phyloP scores from a whole-genome alignment of 2,888 invertebrate genomes.

The Pimpla rufipes region DNA sequence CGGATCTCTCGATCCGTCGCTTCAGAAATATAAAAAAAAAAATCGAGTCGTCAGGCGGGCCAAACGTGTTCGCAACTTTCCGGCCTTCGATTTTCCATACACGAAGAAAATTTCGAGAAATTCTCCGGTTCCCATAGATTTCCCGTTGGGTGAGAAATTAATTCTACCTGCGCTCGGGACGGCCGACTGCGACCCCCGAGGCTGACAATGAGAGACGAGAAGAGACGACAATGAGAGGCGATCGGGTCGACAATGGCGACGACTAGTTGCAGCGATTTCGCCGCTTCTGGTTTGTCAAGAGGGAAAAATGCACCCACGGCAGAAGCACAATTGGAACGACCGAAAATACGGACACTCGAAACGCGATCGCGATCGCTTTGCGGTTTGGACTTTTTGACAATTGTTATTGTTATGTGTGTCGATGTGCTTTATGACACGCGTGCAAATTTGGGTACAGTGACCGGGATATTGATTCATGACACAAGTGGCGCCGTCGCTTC shows the following conservation, averaged over 20 bases:
- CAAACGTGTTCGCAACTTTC: constrained; percentile 17
- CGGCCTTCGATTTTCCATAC: background rate
- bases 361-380: constrained; percentile 22
- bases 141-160: constrained; percentile 68
- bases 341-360: background rate
- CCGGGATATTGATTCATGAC: too few species aligned
- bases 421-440: too few species aligned
- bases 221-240: constrained; percentile 11
- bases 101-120: background rate
- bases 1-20: constrained; percentile 12
- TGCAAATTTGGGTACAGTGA: too few species aligned
- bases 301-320: background rate
- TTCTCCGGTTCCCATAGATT: background rate
- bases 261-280: constrained; percentile 52
- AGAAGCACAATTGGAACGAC: background rate
- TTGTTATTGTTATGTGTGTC: too few species aligned
- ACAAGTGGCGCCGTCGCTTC: too few species aligned
- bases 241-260: constrained; percentile 51
- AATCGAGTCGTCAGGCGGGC: too few species aligned
- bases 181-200: constrained; percentile 33
- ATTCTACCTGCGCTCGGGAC: constrained; percentile 66
- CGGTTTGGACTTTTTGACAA: background rate
- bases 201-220: background rate
- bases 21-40: too few species aligned
- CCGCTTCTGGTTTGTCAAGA: constrained; percentile 38